phyloP scores from a whole-genome alignment of 2,113 vertebrate genomes.

The Stictonetta naevosa region DNA sequence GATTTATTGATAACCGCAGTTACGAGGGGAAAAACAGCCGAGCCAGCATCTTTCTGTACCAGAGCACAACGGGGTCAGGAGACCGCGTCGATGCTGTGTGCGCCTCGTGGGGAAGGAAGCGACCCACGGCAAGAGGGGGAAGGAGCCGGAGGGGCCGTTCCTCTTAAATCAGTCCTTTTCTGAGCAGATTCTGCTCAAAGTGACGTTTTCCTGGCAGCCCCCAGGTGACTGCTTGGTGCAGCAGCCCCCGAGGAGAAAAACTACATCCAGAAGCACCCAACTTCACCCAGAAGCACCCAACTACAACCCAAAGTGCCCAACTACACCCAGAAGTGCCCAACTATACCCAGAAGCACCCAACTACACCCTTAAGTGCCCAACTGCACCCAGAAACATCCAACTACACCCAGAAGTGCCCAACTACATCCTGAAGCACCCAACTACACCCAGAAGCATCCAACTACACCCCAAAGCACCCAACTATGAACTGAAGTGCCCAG shows the following conservation, averaged over 20 bases:
- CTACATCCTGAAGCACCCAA: not conserved
- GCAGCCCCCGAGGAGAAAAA: no score
- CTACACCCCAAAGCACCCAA: not conserved
- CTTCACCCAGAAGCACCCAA: not conserved
- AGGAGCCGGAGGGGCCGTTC: not conserved
- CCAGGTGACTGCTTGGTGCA: not conserved
- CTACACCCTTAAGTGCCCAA: not conserved
- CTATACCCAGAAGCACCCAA: not conserved
- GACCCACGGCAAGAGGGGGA: not conserved
- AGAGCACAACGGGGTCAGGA: not conserved
- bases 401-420: not conserved
- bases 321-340: not conserved
- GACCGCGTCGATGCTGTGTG: accelerated
- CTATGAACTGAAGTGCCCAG: not conserved
- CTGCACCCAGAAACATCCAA: not conserved
- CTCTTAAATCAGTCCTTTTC: not conserved
- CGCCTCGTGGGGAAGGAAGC: not conserved
- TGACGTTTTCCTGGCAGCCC: not conserved
- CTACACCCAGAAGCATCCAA: not conserved
- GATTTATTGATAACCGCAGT: not conserved
- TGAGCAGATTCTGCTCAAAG: not conserved
- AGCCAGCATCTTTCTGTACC: not conserved
- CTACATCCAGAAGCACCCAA: no score
- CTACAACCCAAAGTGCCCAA: not conserved
- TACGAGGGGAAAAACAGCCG: not conserved